Evolutionary conservation across 2,888 invertebrate genomes (phyloP).

Genomic region (Mantis religiosa): DNA sequence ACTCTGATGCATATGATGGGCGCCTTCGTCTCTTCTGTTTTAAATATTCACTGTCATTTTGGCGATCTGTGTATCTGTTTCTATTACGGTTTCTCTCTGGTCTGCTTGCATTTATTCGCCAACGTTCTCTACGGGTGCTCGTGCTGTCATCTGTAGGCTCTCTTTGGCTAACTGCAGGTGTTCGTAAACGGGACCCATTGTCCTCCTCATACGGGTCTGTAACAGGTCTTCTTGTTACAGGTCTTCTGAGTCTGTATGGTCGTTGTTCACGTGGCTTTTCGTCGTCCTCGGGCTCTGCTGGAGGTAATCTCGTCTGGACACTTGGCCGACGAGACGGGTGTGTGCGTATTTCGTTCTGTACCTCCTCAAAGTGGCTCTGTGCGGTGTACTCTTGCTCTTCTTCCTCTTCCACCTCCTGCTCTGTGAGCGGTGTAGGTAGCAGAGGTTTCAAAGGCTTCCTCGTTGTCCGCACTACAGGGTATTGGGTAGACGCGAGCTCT

Average conservation of each 20-base stretch:
- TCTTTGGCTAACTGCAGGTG: neutral
- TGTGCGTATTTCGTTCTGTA: neutral
- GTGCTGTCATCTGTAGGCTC: neutral
- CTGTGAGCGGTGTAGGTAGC: neutral
- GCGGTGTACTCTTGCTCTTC: neutral
- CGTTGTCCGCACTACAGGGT: neutral
- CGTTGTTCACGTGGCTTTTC: neutral
- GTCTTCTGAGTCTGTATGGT: neutral
- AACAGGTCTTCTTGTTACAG: neutral
- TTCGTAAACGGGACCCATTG: neutral
- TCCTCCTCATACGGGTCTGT: neutral
- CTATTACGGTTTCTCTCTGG: neutral
- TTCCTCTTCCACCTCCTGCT: neutral
- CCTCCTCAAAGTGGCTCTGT: neutral
- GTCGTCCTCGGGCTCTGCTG: neutral
- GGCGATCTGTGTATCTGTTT: constrained; percentile 1
- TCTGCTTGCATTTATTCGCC: neutral
- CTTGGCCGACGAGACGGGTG: neutral
- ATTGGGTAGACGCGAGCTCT: neutral
- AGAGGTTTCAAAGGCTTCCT: neutral
- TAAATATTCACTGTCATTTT: neutral
- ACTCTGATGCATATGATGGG: neutral
- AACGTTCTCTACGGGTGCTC: too few species aligned
- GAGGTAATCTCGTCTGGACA: neutral
- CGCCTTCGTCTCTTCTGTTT: neutral